phyloP scores from a whole-genome alignment of 1,140 invertebrate genomes.

The Ditylenchus dipsaci region DNA sequence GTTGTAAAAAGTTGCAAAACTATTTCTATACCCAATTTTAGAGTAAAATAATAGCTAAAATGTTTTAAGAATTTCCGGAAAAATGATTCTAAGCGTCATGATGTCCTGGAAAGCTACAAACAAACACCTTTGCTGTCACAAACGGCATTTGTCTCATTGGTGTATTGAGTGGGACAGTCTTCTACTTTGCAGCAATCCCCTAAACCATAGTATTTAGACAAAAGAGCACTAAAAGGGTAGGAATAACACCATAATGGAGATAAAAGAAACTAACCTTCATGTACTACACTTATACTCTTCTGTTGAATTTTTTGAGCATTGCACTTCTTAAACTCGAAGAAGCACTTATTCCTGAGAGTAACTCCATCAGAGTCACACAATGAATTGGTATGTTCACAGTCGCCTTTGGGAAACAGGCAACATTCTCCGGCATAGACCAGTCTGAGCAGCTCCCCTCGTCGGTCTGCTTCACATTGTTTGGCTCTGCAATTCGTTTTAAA shows the following conservation, averaged over 20 bases:
- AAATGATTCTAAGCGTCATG: too few relatives aligned
- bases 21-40: too few relatives aligned
- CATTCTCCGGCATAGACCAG: conserved; percentile 16
- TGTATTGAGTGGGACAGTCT: not conserved
- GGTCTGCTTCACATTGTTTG: conserved; percentile 27
- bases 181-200: not conserved
- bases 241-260: not conserved
- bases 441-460: not conserved
- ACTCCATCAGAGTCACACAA: conserved; percentile 25
- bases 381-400: not conserved
- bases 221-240: not conserved
- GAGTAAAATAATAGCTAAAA: too few relatives aligned
- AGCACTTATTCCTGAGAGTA: conserved; percentile 20
- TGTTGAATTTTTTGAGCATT: not conserved
- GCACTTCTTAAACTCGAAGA: conserved; percentile 23
- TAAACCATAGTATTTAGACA: not conserved
- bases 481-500: conserved; percentile 8
- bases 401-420: conserved; percentile 9
- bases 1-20: too few relatives aligned
- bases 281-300: not conserved
- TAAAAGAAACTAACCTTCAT: not conserved
- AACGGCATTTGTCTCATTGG: not conserved
- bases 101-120: too few relatives aligned
- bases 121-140: conserved; percentile 6
- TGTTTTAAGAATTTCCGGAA: too few relatives aligned